Evolutionary conservation across 2,888 invertebrate genomes (phyloP).

Genomic region (Dichetophora obliterata): DNA sequence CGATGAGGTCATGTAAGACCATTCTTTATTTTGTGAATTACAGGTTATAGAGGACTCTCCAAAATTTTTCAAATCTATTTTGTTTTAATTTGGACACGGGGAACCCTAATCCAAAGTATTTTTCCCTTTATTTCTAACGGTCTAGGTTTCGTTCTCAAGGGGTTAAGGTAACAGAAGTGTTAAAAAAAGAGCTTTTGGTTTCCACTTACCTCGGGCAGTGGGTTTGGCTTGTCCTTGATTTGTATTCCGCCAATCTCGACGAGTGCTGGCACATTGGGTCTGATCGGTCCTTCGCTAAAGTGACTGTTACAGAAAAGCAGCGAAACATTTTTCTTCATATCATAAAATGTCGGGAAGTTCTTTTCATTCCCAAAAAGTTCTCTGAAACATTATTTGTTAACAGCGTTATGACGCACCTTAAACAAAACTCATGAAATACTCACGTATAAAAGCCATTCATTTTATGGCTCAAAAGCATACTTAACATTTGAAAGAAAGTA

Average conservation of each 20-base stretch:
- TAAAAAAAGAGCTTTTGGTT: not conserved
- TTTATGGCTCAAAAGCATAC: constrained; percentile 35
- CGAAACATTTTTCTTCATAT: constrained; percentile 62
- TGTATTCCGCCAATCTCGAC: constrained; percentile 68
- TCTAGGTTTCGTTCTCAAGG: too few species aligned
- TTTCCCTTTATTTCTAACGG: too few species aligned
- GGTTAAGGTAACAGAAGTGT: too few species aligned
- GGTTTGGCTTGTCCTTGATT: constrained; percentile 60
- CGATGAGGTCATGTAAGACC: too few species aligned
- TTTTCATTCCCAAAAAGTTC: constrained; percentile 48
- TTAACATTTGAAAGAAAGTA: constrained; percentile 29
- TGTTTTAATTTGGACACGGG: too few species aligned
- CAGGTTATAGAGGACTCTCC: too few species aligned
- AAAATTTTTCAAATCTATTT: too few species aligned
- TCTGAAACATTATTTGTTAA: constrained; percentile 29
- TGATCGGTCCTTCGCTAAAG: constrained; percentile 62
- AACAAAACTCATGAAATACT: constrained; percentile 40
- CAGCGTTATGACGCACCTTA: not conserved
- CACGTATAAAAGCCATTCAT: constrained; percentile 53
- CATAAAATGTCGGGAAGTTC: constrained; percentile 53
- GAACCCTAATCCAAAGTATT: too few species aligned
- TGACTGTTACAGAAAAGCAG: constrained; percentile 62
- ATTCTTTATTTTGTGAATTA: too few species aligned
- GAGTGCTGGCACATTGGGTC: constrained; percentile 63
- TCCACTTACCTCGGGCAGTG: constrained; percentile 59